A percentile compares a stretch with the other conserved stretches of the same genome.
Evolutionary conservation across 30 jellyfish, hydroid and myxozoan genomes (phyloP).

Genomic region (Pseudorhiza aurosa): DNA sequence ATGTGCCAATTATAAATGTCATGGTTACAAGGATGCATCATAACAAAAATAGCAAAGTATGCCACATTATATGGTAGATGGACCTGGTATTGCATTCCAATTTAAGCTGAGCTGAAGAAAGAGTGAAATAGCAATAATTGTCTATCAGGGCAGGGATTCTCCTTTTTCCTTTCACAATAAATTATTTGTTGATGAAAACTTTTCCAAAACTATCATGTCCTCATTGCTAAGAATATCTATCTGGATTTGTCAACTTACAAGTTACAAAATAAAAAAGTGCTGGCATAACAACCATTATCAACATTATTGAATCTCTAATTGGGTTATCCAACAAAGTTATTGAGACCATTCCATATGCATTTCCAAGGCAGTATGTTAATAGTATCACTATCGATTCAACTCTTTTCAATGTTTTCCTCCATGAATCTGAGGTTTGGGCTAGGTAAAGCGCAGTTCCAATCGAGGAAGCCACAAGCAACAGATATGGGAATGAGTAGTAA

Average conservation of each 20-base stretch:
- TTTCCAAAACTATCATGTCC: background rate
- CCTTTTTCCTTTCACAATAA: too few species aligned
- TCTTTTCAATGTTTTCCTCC: slow-evolving; percentile 18
- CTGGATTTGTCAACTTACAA: slow-evolving; percentile 68
- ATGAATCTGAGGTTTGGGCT: background rate
- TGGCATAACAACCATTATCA: slow-evolving; percentile 75
- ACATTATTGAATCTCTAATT: slow-evolving; percentile 69
- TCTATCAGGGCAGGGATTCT: too few species aligned
- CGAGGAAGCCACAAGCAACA: slow-evolving; percentile 71
- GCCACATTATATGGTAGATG: too few species aligned
- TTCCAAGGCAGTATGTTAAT: slow-evolving; percentile 71
- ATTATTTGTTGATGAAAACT: too few species aligned
- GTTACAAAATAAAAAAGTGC: slow-evolving; percentile 73
- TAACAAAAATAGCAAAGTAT: too few species aligned
- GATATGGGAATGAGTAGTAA: slow-evolving; percentile 77
- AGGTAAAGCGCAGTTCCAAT: slow-evolving; percentile 84
- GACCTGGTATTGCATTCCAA: too few species aligned
- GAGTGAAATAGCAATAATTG: too few species aligned
- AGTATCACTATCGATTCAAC: slow-evolving; percentile 46
- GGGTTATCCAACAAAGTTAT: slow-evolving; percentile 69
- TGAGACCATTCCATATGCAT: slow-evolving; percentile 88
- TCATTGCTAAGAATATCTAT: slow-evolving; percentile 37
- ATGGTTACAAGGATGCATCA: too few species aligned
- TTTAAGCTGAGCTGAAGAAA: too few species aligned
- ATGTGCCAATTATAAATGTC: too few species aligned